These are phyloP conservation scores for Dolichomitus sp. DNA, from an alignment of 2,888 invertebrate genomes.

Conservation along the genomic window DNA sequence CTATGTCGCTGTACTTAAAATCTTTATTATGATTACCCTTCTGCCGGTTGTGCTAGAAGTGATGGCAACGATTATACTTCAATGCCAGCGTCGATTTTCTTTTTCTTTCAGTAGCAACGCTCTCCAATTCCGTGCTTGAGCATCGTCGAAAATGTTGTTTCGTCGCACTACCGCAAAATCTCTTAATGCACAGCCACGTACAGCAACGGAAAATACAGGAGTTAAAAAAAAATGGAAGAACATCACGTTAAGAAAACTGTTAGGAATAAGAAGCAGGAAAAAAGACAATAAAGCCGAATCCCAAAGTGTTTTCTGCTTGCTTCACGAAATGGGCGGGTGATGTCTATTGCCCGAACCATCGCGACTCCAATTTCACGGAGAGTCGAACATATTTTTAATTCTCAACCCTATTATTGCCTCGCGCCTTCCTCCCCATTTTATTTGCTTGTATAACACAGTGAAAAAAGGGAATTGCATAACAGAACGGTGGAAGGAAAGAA, in stretches of 20 bases:
- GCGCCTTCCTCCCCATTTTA: slow-evolving; percentile 20
- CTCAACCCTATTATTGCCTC: slow-evolving; percentile 24
- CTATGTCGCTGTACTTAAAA: slow-evolving; percentile 13
- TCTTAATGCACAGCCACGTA: slow-evolving; percentile 45
- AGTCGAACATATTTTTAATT: slow-evolving; percentile 63
- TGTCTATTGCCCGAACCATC: slow-evolving; percentile 47
- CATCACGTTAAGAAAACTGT: slow-evolving; percentile 40
- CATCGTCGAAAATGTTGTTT: slow-evolving; percentile 36
- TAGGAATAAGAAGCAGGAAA: slow-evolving; percentile 31
- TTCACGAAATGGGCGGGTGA: slow-evolving; percentile 31
- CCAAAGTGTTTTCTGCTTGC: slow-evolving; percentile 22
- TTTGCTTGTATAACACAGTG: slow-evolving; percentile 34
- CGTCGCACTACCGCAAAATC: not conserved
- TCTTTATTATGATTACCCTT: slow-evolving; percentile 53
- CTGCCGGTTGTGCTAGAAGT: slow-evolving; percentile 7
- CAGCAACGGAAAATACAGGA: slow-evolving; percentile 18
- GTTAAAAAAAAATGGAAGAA: slow-evolving; percentile 9
- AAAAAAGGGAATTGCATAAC: slow-evolving; percentile 8
- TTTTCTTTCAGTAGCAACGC: slow-evolving; percentile 21
- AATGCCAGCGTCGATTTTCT: slow-evolving; percentile 12
- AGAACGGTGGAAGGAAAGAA: slow-evolving; percentile 29
- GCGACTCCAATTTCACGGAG: slow-evolving; percentile 67
- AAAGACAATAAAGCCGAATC: slow-evolving; percentile 47
- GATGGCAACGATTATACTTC: slow-evolving; percentile 29
- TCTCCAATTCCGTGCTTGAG: slow-evolving; percentile 43